Base-by-base conservation (phyloP, 2,888 invertebrate species). In the Aspidiotus rigidus region DNA sequence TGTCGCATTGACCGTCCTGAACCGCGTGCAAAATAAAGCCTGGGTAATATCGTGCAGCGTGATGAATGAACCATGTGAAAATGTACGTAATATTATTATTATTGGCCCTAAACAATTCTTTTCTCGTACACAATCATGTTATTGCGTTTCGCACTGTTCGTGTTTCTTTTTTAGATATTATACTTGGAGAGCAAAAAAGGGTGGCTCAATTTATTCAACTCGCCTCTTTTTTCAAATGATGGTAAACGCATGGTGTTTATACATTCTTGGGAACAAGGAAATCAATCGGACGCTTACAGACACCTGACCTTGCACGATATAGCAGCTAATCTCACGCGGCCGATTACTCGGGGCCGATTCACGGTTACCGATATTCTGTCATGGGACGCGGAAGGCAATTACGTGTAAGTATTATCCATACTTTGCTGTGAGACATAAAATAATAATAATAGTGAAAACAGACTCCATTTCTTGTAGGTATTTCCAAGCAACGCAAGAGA, bases 21-120 rank as follows among this genome's bases (percentile, higher is more conserved):
- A 94, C 77, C 83, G 96, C 66, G 83, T 89, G 39, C 96, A 97
- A 78, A 95, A 86, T 76, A 75, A 83, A 64, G 82, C 85, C 49
- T 39, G 61, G n/a, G 71, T 73, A 70, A 82, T 85, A 11, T 78
- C 86, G 6, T 92, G 90, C 76, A 79, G 81, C 17, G 80, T 81
- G 44, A 77, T 78, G 17, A 75, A 60, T 9, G 62, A 63, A 9
- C 66, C 59, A 15, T 76, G 76, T 64, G 60, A 71, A 55, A 71
- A 71, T 67, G 75, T 75, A 72, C 67, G 73, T 64, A 11, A 16
- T 11, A 17, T 57, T 15, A 56, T 17, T 16, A 15, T 17, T n/a
- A 57, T 57, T 16, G n/a, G 40, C 17, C 10, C 11, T 60, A 39
- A 15, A 10, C 40, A 11, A 60, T 60, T 60, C n/a, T 13, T 60